Evolutionary conservation across 2,888 invertebrate genomes (phyloP).

Genomic region (Geotrupes spiniger): DNA sequence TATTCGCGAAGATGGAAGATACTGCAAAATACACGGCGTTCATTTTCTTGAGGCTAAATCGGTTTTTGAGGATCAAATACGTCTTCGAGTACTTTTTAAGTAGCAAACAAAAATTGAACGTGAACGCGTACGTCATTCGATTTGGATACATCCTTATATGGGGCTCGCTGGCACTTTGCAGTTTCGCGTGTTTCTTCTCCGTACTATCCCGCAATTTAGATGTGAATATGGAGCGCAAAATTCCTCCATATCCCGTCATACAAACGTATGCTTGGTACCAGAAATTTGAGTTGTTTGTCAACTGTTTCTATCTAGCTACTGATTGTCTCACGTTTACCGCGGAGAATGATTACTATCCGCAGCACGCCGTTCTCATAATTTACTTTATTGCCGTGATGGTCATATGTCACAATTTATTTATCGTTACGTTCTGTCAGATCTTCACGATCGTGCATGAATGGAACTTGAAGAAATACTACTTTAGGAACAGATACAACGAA

Average conservation of each 20-base stretch:
- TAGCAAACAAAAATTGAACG: slow-evolving; percentile 9
- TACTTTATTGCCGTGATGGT: slow-evolving; percentile 14
- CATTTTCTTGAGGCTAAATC: slow-evolving; percentile 19
- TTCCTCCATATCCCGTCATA: slow-evolving; percentile 5
- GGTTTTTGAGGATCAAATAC: slow-evolving; percentile 19
- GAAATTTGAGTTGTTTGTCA: slow-evolving; percentile 19
- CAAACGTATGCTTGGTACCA: slow-evolving; percentile 6
- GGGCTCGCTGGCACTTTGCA: slow-evolving; percentile 8
- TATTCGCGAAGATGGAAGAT: slow-evolving; percentile 1
- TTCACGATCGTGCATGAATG: slow-evolving; percentile 13
- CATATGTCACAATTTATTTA: slow-evolving; percentile 10
- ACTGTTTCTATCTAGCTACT: slow-evolving; percentile 15
- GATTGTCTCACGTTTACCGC: slow-evolving; percentile 17
- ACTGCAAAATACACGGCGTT: slow-evolving; percentile 7
- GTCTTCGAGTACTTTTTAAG: slow-evolving; percentile 16
- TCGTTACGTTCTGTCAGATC: slow-evolving; percentile 14
- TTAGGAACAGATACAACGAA: slow-evolving; percentile 2
- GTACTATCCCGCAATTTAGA: slow-evolving; percentile 7
- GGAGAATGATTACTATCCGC: slow-evolving; percentile 11
- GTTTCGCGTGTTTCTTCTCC: slow-evolving; percentile 6
- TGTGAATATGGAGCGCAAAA: slow-evolving; percentile 11
- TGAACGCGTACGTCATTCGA: slow-evolving; percentile 11
- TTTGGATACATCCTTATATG: slow-evolving; percentile 13
- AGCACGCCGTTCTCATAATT: slow-evolving; percentile 9
- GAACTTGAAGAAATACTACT: not conserved